Evolutionary conservation across 2,113 vertebrate genomes (phyloP).

Genomic region (Stercorarius parasiticus): DNA sequence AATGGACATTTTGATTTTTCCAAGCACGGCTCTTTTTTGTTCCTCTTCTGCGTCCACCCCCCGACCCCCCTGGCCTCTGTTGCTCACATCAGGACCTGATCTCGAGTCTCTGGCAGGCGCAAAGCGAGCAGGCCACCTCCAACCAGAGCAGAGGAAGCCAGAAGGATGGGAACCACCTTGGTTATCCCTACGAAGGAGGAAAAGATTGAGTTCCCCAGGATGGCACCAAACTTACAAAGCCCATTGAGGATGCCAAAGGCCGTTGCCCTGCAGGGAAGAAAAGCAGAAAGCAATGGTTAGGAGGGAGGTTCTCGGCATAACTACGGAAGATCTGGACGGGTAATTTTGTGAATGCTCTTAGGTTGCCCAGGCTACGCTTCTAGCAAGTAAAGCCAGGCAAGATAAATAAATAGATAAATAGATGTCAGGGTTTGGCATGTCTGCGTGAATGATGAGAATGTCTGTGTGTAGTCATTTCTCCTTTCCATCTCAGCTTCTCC

Average conservation of each 20-base stretch:
- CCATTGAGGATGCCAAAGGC: constrained; percentile 94
- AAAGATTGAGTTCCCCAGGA: constrained; percentile 94
- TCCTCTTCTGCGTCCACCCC: neutral
- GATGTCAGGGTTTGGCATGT: neutral
- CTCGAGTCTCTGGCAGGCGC: constrained; percentile 93
- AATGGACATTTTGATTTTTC: neutral
- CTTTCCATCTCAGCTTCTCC: neutral
- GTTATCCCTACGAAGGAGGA: constrained; percentile 93
- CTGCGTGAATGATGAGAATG: neutral
- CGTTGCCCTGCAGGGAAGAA: constrained; percentile 81
- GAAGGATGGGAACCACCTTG: constrained; percentile 91
- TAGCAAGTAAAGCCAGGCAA: neutral
- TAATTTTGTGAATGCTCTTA: neutral
- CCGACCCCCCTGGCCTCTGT: neutral
- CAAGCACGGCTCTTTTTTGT: neutral
- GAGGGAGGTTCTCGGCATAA: neutral
- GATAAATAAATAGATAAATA: neutral
- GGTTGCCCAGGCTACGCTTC: neutral
- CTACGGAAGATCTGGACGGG: neutral
- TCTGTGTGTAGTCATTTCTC: neutral
- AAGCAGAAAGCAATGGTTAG: constrained; percentile 4
- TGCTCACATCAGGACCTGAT: constrained; percentile 90
- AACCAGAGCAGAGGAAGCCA: constrained; percentile 90
- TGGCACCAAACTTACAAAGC: constrained; percentile 90
- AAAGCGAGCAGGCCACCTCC: constrained; percentile 90